Evolutionary conservation across 2,888 invertebrate species (phyloP).

Genomic region (Philopedon plagiatum): DNA sequence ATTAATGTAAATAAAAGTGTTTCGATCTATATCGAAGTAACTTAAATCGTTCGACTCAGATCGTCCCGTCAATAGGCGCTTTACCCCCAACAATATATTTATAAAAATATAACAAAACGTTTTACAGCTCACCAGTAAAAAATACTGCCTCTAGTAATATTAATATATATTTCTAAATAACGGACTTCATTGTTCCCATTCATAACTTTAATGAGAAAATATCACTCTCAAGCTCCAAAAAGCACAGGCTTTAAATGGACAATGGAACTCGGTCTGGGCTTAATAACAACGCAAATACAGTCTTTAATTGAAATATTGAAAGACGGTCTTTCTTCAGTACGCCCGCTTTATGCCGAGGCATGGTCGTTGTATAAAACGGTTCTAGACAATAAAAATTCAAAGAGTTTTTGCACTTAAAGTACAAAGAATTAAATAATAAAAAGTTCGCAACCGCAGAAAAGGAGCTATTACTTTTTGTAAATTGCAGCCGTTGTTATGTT

Average conservation of each 20-base stretch:
- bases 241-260: constrained; percentile 43
- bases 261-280: constrained; percentile 46
- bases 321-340: constrained; percentile 30
- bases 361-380: constrained; percentile 2
- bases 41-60: too few relatives aligned
- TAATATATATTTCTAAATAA: constrained; percentile 48
- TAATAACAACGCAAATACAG: constrained; percentile 44
- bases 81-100: too few relatives aligned
- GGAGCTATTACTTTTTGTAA: too few relatives aligned
- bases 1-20: too few relatives aligned
- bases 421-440: too few relatives aligned
- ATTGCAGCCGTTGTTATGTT: too few relatives aligned
- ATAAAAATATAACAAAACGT: too few relatives aligned
- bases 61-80: too few relatives aligned
- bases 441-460: too few relatives aligned
- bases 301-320: constrained; percentile 48
- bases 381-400: neutral
- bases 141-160: constrained; percentile 38
- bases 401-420: neutral
- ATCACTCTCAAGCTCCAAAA: constrained; percentile 49
- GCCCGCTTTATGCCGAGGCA: constrained; percentile 5
- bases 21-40: too few relatives aligned
- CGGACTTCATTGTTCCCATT: constrained; percentile 44
- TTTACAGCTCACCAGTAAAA: constrained; percentile 15
- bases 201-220: constrained; percentile 50